Percentiles rank a stretch among this genome's conserved stretches.
Evolutionary conservation across 2,888 invertebrate genomes (phyloP).

Genomic region (Melanostoma scalare): DNA sequence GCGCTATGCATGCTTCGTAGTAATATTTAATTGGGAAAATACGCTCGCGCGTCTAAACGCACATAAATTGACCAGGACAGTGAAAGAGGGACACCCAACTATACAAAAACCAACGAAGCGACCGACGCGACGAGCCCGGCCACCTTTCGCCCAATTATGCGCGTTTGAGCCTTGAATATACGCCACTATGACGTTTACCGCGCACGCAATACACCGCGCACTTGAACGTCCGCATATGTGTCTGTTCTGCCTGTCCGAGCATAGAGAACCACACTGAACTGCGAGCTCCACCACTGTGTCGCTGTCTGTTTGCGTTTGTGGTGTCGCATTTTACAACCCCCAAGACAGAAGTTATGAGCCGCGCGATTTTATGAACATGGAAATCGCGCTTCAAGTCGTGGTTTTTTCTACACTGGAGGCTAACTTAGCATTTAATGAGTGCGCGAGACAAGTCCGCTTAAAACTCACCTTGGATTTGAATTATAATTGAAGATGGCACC

Average conservation of each 20-base stretch:
- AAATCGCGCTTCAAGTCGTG: slow-evolving; percentile 65
- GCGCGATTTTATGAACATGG: slow-evolving; percentile 66
- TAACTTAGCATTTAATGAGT: slow-evolving; percentile 56
- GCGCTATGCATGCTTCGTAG: slow-evolving; percentile 79
- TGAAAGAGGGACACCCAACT: slow-evolving; percentile 38
- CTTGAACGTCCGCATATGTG: slow-evolving; percentile 25
- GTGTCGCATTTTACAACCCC: slow-evolving; percentile 70
- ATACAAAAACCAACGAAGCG: background rate
- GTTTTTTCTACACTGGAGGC: slow-evolving; percentile 1
- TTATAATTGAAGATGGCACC: slow-evolving; percentile 70
- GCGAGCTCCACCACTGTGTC: slow-evolving; percentile 17
- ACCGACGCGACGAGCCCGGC: slow-evolving; percentile 14
- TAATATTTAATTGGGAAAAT: slow-evolving; percentile 82
- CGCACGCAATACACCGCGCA: slow-evolving; percentile 65
- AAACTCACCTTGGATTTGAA: slow-evolving; percentile 66
- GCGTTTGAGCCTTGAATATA: slow-evolving; percentile 29
- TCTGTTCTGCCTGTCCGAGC: slow-evolving; percentile 26
- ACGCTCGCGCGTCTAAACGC: slow-evolving; percentile 80
- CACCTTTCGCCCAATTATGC: slow-evolving; percentile 71
- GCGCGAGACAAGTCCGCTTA: slow-evolving; percentile 66
- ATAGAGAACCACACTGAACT: slow-evolving; percentile 24
- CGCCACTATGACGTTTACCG: slow-evolving; percentile 62
- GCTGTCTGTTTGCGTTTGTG: slow-evolving; percentile 66
- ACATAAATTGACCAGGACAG: slow-evolving; percentile 78
- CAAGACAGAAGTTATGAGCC: slow-evolving; percentile 68